Evolutionary conservation across 2,797 vertebrate species (phyloP).

Genomic region (Phataginus tricuspis): DNA sequence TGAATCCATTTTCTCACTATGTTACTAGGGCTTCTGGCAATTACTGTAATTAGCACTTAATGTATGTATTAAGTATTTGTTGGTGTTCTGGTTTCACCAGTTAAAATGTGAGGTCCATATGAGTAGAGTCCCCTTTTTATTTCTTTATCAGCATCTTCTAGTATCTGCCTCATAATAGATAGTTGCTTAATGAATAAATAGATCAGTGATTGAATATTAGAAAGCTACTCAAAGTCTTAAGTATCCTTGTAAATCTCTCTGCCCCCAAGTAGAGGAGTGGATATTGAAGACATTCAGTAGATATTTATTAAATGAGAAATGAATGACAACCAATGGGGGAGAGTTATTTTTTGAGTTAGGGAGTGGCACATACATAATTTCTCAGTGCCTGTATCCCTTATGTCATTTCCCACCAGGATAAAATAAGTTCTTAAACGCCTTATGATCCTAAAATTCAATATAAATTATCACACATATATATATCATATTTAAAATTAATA

Average conservation of each 20-base stretch:
- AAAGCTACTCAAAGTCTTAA: not conserved
- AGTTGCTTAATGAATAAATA: not conserved
- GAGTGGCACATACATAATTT: not conserved
- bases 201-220: not conserved
- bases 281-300: not conserved
- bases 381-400: not conserved
- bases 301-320: constrained; percentile 34
- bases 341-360: constrained; percentile 7
- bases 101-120: not conserved
- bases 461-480: not conserved
- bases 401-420: not conserved
- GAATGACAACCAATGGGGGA: not conserved
- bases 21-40: not conserved
- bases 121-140: not conserved
- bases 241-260: not conserved
- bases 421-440: constrained; percentile 26
- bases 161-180: not conserved
- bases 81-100: not conserved
- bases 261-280: not conserved
- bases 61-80: not conserved
- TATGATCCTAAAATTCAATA: not conserved
- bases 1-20: not conserved
- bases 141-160: not conserved
- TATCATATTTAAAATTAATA: not conserved
- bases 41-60: not conserved